Evolutionary conservation across 2,113 vertebrate genomes (phyloP), one percentile per base, ranked within the genome.

Genomic region (Panurus biarmicus): DNA sequence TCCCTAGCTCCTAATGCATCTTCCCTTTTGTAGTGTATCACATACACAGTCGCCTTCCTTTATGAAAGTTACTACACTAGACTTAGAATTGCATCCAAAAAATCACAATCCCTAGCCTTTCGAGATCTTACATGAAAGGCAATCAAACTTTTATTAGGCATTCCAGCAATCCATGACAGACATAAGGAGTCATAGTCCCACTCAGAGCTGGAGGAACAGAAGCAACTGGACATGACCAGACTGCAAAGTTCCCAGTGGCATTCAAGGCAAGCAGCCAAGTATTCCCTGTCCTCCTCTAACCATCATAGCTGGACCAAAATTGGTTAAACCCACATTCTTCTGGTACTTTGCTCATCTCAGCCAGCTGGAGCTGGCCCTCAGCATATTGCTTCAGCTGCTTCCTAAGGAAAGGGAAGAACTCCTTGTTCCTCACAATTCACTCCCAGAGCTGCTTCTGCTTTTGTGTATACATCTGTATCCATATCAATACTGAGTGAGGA

Each of bases 251-350:
- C 14, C 19, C 42, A 86, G 29, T 10, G n/a, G 71, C 17, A 75
- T 29, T 45, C 14, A 47, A 50, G 8, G 22, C 28, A 6, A 31
- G 21, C 29, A 75, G 53, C 7, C 26, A 65, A 66, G 25, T 35
- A 61, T 28, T 40, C 50, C 29, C 12, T 44, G 12, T 20, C 9
- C 21, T 50, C 29, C 42, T 80, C 71, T 38, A 36, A 65, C 12
- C 7, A 22, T 21, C 62, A 14, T 3, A 89, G 35, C 15, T 54
- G 8, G 51, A 89, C 69, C 26, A 29, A 38, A n/a, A 11, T 2
- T 2, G 2, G 22, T 17, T 42, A 40, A 16, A 42, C 31, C 4
- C 2, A 1, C 3, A 10, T 20, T 16, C 11, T 42, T 70, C 42
- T 71, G 21, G 35, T 11, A 89, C 6, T 13, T 38, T 62, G 33